Conservation (phyloP, 1,140 invertebrate genomes). For the Pogonognathellus flavescens region DNA sequence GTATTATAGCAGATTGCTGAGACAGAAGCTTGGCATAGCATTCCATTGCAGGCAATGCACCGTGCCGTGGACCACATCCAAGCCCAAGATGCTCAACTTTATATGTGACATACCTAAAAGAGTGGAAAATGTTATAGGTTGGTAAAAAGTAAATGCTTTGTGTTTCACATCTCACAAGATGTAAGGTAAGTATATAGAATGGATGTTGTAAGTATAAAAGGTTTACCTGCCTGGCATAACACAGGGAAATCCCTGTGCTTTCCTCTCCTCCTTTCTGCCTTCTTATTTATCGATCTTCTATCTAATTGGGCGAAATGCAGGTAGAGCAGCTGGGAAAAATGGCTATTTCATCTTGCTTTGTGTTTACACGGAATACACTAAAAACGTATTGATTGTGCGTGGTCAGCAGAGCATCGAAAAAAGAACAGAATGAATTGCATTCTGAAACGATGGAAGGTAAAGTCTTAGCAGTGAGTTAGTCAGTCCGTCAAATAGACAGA, state of each 20-base stretch:
- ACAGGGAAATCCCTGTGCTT: slow-evolving; percentile 51
- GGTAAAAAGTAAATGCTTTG: neutral
- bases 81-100: slow-evolving; percentile 8
- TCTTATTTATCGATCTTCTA: slow-evolving; percentile 67
- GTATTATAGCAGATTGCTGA: neutral
- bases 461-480: neutral
- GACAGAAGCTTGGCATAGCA: slow-evolving; percentile 8
- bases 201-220: slow-evolving; percentile 32
- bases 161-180: neutral
- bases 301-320: slow-evolving; percentile 67
- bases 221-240: slow-evolving; percentile 52
- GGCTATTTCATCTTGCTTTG: slow-evolving; percentile 56
- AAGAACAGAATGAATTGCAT: neutral
- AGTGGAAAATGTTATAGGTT: slow-evolving; percentile 17
- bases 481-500: slow-evolving; percentile 16
- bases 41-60: neutral
- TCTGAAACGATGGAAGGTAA: neutral
- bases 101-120: slow-evolving; percentile 34
- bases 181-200: neutral
- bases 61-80: neutral
- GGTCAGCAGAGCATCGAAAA: slow-evolving; percentile 27
- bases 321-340: slow-evolving; percentile 62
- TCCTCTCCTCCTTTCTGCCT: slow-evolving; percentile 52
- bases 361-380: slow-evolving; percentile 49
- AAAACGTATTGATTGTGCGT: slow-evolving; percentile 44